A percentile compares a stretch with the other conserved stretches of the same genome.
Evolutionary conservation across 1,140 invertebrate species (phyloP).

Genomic region (Drosophila ambigua): DNA sequence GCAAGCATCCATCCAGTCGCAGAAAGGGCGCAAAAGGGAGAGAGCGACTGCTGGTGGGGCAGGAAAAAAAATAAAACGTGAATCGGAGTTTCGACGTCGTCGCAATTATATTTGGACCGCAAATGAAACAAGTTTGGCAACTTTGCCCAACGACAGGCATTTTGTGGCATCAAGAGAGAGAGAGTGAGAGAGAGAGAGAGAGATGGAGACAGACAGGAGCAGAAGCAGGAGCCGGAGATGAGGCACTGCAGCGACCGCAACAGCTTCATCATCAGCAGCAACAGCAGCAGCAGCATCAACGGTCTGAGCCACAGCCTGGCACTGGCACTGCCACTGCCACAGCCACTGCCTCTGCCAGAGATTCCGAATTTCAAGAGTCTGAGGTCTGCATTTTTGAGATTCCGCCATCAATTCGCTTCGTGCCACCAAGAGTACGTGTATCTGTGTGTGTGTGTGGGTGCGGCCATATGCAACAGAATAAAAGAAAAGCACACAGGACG

Average conservation of each 20-base stretch:
- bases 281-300: constrained; percentile 11
- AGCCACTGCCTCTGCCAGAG: background rate
- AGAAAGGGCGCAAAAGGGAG: constrained; percentile 26
- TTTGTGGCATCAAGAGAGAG: constrained; percentile 47
- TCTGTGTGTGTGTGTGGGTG: constrained; percentile 5
- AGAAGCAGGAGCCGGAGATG: background rate
- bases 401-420: constrained; percentile 56
- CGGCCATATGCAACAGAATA: background rate
- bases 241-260: constrained; percentile 65
- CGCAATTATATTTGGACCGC: constrained; percentile 78
- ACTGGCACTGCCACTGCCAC: constrained; percentile 11
- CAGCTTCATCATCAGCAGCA: constrained; percentile 72
- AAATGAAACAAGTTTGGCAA: constrained; percentile 82
- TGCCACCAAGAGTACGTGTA: constrained; percentile 31
- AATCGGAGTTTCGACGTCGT: constrained; percentile 35
- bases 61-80: constrained; percentile 17
- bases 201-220: background rate
- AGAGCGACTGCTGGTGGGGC: constrained; percentile 1
- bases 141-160: constrained; percentile 73
- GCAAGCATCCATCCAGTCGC: constrained; percentile 13
- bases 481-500: background rate
- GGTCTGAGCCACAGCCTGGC: constrained; percentile 33
- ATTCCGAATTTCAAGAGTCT: constrained; percentile 20
- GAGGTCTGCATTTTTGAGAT: constrained; percentile 74
- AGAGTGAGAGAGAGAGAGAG: background rate